Conservation (phyloP, 1,140 invertebrate species). For the Colletes latitarsis region DNA sequence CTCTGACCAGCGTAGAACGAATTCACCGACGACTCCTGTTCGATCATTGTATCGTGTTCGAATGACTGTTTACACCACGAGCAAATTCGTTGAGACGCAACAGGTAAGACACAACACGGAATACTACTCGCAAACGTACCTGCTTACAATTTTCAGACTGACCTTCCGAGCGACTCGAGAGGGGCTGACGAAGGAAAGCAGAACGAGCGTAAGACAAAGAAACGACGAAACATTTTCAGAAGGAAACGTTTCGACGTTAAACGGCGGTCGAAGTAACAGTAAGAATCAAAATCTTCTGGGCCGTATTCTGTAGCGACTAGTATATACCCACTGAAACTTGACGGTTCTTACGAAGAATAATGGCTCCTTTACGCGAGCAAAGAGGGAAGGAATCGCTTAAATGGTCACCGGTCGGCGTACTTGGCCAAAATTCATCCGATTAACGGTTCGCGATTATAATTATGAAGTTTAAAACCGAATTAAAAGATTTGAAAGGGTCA, state of each 20-base stretch:
- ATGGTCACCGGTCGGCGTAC: no score
- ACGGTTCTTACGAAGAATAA: no score
- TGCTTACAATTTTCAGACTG: neutral
- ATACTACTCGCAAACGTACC: neutral
- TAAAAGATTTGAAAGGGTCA: no score
- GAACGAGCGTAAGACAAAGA: neutral
- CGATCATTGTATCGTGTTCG: neutral
- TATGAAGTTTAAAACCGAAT: no score
- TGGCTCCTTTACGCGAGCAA: no score
- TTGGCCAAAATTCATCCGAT: no score
- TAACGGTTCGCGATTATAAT: no score
- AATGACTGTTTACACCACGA: neutral
- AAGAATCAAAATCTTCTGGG: no score
- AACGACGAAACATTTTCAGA: neutral
- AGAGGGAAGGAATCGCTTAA: no score
- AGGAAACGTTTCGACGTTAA: neutral
- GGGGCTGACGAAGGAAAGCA: neutral
- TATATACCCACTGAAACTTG: no score
- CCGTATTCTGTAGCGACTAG: no score
- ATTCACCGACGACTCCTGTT: constrained; percentile 48
- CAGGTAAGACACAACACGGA: neutral
- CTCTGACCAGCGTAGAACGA: constrained; percentile 72
- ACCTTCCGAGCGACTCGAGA: neutral
- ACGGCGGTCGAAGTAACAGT: neutral
- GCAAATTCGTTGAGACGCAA: neutral